Evolutionary conservation across 2,113 vertebrate genomes (phyloP).

Genomic region (Thryonomys swinderianus): DNA sequence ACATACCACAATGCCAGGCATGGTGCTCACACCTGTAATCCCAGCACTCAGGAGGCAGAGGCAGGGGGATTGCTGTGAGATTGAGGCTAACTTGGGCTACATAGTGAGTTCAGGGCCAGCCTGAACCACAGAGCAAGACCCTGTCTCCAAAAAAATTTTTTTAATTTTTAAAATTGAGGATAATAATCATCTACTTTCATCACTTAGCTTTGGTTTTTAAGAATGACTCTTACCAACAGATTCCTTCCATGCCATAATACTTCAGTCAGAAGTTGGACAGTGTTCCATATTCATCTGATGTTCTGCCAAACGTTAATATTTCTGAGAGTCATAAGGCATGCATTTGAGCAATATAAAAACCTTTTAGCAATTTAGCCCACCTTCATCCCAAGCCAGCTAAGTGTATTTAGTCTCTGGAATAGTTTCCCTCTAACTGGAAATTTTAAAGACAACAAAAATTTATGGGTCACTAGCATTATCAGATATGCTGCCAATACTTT

Average conservation of each 20-base stretch:
- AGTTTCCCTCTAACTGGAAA: slow-evolving; percentile 39
- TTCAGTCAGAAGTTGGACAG: slow-evolving; percentile 62
- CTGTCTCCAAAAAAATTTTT: no score
- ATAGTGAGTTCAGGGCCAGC: not conserved
- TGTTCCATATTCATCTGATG: slow-evolving; percentile 52
- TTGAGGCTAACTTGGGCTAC: no score
- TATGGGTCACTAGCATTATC: slow-evolving; percentile 34
- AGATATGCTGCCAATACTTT: slow-evolving; percentile 46
- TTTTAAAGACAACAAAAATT: slow-evolving; percentile 69
- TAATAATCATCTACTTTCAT: slow-evolving; percentile 45
- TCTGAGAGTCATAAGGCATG: slow-evolving; percentile 46
- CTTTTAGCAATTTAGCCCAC: slow-evolving; percentile 42
- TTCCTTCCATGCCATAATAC: slow-evolving; percentile 54
- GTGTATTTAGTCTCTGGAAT: slow-evolving; percentile 54
- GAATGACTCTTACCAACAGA: slow-evolving; percentile 25
- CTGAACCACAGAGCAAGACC: not conserved
- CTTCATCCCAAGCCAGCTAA: slow-evolving; percentile 64
- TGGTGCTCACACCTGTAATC: no score
- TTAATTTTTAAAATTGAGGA: slow-evolving; percentile 56
- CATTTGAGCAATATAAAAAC: slow-evolving; percentile 66
- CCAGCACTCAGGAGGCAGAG: no score
- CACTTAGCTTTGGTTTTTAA: slow-evolving; percentile 55
- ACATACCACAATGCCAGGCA: no score
- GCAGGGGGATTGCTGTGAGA: no score
- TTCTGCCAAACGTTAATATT: slow-evolving; percentile 66